Base-by-base conservation (phyloP, 2,113 vertebrate genomes). In the Ptyas mucosa region DNA sequence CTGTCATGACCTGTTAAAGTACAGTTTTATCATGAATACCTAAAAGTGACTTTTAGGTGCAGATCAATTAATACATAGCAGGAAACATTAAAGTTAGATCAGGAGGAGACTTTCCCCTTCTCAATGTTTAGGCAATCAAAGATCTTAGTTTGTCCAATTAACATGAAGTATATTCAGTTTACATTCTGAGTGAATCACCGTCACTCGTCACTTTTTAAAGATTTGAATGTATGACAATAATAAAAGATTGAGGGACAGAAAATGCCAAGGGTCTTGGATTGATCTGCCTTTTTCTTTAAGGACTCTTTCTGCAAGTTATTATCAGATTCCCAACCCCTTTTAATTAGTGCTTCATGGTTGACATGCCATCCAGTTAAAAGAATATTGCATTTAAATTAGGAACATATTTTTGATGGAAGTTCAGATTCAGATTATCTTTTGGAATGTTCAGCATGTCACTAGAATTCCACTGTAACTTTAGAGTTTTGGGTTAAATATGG, bases 351-450 rank as follows among this genome's bases (percentile, higher is more conserved):
- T 93, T 93, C 92, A 93, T 87, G 88, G 54, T 58, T 92, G 85
- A 85, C 92, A 92, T 92, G 92, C 88, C 92, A 46, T 90, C 21
- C 23, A 93, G 64, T 93, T 90, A 93, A 87, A 93, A 93, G 53
- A 90, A 93, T 93, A 93, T 93, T 93, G 61, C 81, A 64, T 93
- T 93, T 93, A 93, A 93, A 90, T 87, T 49, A 93, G 89, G 75
- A 93, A 86, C 92, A 90, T 90, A 90, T 93, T 93, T 58, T 90
- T 90, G 46, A 93, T 93, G 92, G 92, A 57, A 90, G 88, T 90
- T 93, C 75, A 90, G 88, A 51, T 89, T 92, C 64, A 89, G 51
- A 55, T 86, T 53, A 46, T 53, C 55, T 61, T 57, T 86, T 85
- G 75, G 75, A 75, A 93, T 52, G 53, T 90, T 61, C 46, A 93